Evolutionary conservation across 2,797 vertebrate genomes (phyloP), one percentile per base, ranked within the genome.

Genomic region (Hypotaenidia okinawae): DNA sequence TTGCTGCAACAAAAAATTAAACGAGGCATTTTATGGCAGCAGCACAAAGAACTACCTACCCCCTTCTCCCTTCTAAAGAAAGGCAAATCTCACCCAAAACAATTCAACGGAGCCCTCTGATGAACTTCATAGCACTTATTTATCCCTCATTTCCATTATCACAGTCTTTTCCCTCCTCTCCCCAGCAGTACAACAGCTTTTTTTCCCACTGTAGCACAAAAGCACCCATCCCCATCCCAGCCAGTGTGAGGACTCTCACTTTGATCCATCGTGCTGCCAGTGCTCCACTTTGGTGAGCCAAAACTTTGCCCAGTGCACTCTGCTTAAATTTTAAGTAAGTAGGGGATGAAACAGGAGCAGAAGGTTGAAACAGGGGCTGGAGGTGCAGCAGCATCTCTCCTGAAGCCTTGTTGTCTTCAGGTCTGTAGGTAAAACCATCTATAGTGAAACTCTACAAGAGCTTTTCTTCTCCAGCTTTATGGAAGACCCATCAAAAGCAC

Each of bases 141-240:
- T 62, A 63, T 27, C 70, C 28, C 74, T 49, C 32, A 30, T 68
- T 81, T 51, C 52, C 78, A 64, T 47, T 79, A 47, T 32, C 35
- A 16, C 25, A 13, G 30, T 5, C 11, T 27, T 96, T 66, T 87
- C 41, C 30, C 27, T 77, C 72, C 57, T 62, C 19, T 72, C 54
- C 52, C 32, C 33, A 87, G 13, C 51, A 49, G 35, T 57, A 8
- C 55, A 82, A 68, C 13, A 72, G 28, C 6, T 69, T 83, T 73
- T 68, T 70, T 28, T 9, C 58, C 30, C 32, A 2, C 7, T 43
- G 43, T 18, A 89, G 54, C 72, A 78, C 58, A 83, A 33, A 43
- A 30, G 1, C 76, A 94, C 86, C 87, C 28, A 66, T 84, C 90
- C 94, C 72, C 70, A 58, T 80, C 89, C 79, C 62, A 86, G 81